Percentiles rank a stretch among this genome's conserved stretches.
These are phyloP conservation scores for Silurus meridionalis DNA, from an alignment of 2,113 vertebrate species.

Conservation along the genomic window DNA sequence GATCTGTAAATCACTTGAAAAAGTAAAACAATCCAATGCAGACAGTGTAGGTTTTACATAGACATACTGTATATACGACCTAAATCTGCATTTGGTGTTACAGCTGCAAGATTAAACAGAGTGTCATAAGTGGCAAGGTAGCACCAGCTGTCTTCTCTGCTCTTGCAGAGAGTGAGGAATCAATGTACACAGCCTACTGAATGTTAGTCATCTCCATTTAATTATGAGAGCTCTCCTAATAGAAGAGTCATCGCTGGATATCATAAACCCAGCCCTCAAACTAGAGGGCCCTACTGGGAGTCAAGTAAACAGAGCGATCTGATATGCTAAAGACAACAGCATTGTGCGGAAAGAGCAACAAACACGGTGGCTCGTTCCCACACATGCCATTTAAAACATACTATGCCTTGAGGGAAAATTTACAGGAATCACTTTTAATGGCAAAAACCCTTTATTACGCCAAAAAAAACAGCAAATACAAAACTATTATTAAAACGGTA, in stretches of 20 bases:
- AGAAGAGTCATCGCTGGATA: conserved; percentile 54
- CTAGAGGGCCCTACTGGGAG: conserved; percentile 42
- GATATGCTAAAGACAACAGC: conserved; percentile 70
- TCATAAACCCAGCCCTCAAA: conserved; percentile 49
- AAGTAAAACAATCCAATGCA: background rate
- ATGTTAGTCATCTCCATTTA: conserved; percentile 21
- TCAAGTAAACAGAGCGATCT: conserved; percentile 62
- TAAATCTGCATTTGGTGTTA: background rate
- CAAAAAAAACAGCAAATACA: conserved; percentile 1
- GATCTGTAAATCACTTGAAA: background rate
- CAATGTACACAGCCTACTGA: conserved; percentile 25
- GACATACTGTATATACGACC: background rate
- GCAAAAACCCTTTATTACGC: background rate
- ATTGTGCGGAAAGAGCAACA: conserved; percentile 67
- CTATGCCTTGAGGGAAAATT: conserved; percentile 51
- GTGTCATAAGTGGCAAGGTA: background rate
- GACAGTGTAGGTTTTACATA: background rate
- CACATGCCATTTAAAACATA: conserved; percentile 60
- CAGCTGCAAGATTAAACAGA: background rate
- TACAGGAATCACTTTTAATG: conserved; percentile 43
- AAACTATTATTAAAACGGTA: background rate
- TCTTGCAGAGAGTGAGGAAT: conserved; percentile 5
- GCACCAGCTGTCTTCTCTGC: background rate
- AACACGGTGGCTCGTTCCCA: conserved; percentile 70
- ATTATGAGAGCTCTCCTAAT: conserved; percentile 31